Conservation (phyloP, 2,113 vertebrate species). For the Proteles cristata region DNA sequence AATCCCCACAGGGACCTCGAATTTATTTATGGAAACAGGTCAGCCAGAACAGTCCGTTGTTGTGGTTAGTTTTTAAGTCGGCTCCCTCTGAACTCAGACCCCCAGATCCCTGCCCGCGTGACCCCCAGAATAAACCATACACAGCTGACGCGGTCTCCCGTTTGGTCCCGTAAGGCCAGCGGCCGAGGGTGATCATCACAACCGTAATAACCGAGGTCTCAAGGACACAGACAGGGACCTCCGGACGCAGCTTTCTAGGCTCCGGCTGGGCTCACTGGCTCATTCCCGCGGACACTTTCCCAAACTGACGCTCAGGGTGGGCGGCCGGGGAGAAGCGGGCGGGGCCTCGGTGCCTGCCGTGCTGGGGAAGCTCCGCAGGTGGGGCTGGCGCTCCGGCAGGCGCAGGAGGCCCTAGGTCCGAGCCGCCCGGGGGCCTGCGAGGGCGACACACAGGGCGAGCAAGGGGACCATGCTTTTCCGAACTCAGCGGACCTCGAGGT, state of each 20-base stretch:
- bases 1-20: not conserved
- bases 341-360: not conserved
- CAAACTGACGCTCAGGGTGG: not conserved
- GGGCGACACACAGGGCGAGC: not conserved
- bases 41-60: too few relatives aligned
- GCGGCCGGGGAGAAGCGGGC: not conserved
- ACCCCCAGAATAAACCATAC: too few relatives aligned
- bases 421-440: not conserved
- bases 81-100: too few relatives aligned
- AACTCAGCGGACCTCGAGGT: not conserved
- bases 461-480: not conserved
- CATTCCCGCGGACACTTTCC: too few relatives aligned
- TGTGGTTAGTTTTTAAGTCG: too few relatives aligned
- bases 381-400: not conserved
- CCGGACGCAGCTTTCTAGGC: not conserved
- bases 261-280: too few relatives aligned
- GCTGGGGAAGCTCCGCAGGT: not conserved
- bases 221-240: too few relatives aligned
- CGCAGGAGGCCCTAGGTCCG: not conserved
- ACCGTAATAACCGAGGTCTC: not conserved
- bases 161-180: not conserved
- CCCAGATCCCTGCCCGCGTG: too few relatives aligned
- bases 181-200: not conserved
- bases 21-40: not conserved
- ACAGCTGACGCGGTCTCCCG: not conserved